phyloP scores from a whole-genome alignment of 2,888 invertebrate genomes.

The Nomada lathburiana region DNA sequence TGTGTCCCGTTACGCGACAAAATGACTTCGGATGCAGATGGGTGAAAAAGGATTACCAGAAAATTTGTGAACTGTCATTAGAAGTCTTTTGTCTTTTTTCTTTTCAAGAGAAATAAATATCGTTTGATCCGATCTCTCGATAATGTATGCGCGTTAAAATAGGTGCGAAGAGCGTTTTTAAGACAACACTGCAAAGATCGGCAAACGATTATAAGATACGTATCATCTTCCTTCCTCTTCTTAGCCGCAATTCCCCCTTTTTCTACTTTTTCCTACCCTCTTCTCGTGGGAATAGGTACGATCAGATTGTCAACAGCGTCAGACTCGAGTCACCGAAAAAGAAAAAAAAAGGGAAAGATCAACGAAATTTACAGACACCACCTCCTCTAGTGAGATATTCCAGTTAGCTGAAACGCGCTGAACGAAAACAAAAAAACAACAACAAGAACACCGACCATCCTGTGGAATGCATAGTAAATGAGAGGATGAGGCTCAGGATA shows the following conservation, averaged over 20 bases:
- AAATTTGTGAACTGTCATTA: constrained; percentile 60
- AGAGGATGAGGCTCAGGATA: constrained; percentile 56
- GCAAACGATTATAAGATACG: constrained; percentile 50
- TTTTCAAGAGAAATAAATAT: constrained; percentile 72
- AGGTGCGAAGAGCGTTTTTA: constrained; percentile 72
- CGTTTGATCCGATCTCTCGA: constrained; percentile 66
- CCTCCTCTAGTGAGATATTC: constrained; percentile 53
- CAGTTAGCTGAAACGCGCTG: constrained; percentile 30
- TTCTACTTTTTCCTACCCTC: constrained; percentile 4
- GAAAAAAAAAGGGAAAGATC: constrained; percentile 37
- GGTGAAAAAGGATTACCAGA: constrained; percentile 22
- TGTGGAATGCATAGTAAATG: constrained; percentile 71
- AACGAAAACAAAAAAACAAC: constrained; percentile 9
- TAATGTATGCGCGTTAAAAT: constrained; percentile 73
- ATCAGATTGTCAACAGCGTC: constrained; percentile 65
- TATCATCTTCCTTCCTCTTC: constrained; percentile 8
- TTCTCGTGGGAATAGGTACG: constrained; percentile 52
- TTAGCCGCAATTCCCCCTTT: constrained; percentile 12
- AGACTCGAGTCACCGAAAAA: constrained; percentile 32
- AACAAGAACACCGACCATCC: constrained; percentile 28
- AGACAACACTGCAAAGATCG: constrained; percentile 58
- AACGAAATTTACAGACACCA: constrained; percentile 70
- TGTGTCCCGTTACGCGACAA: constrained; percentile 33
- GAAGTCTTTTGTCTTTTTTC: constrained; percentile 30
- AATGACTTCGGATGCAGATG: constrained; percentile 67